phyloP scores from a whole-genome alignment of 2,113 vertebrate genomes.

The Glaucidium brasilianum region DNA sequence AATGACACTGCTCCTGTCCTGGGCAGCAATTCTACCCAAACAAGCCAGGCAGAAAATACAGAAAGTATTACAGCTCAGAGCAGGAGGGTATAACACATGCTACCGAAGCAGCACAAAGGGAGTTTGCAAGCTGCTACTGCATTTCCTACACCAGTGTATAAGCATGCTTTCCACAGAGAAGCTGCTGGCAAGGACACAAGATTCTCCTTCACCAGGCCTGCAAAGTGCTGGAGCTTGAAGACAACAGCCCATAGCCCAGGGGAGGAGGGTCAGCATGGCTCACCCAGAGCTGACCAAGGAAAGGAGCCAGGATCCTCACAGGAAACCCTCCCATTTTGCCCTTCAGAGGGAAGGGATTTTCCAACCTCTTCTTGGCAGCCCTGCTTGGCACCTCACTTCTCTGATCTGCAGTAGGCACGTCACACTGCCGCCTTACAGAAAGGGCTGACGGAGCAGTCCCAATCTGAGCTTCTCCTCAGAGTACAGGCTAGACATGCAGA shows the following conservation, averaged over 20 bases:
- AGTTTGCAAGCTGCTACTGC: not conserved
- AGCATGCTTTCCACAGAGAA: not conserved
- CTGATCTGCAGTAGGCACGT: fast-evolving
- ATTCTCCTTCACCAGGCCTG: not conserved
- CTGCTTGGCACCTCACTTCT: not conserved
- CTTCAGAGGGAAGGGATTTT: not conserved
- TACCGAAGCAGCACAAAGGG: not conserved
- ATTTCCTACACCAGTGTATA: not conserved
- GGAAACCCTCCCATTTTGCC: not conserved
- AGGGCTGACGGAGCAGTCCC: not conserved
- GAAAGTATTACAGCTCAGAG: not conserved
- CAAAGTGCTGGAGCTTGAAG: not conserved
- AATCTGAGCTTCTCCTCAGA: fast-evolving
- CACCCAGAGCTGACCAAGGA: not conserved
- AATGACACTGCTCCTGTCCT: not conserved
- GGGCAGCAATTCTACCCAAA: not conserved
- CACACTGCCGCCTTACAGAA: not conserved
- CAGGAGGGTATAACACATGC: not conserved
- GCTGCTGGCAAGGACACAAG: not conserved
- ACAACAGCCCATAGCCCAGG: not conserved
- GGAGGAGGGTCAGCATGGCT: not conserved
- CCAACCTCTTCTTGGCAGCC: not conserved
- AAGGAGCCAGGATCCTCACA: not conserved
- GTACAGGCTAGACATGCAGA: not conserved
- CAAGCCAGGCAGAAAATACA: not conserved